A percentile compares a stretch with the other conserved stretches of the same genome.
These are phyloP conservation scores for Gortyna flavago DNA, from an alignment of 2,888 invertebrate species.

Conservation along the genomic window DNA sequence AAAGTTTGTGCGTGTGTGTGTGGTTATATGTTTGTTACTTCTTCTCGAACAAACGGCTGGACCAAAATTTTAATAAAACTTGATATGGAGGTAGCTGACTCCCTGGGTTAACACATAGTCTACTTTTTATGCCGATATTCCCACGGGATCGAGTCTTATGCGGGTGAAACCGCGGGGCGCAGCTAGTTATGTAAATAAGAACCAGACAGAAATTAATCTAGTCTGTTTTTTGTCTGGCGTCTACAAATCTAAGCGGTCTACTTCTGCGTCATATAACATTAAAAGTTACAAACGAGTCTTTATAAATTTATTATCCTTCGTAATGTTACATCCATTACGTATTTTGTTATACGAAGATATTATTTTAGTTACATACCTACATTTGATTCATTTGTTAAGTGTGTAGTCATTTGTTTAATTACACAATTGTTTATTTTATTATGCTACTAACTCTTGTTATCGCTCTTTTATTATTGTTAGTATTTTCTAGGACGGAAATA, in stretches of 20 bases:
- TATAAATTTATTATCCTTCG: slow-evolving; percentile 7
- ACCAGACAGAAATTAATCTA: slow-evolving; percentile 16
- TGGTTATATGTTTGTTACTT: too few species aligned
- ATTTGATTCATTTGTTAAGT: neutral
- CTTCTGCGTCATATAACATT: slow-evolving; percentile 7
- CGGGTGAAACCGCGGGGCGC: too few species aligned
- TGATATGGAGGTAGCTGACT: too few species aligned
- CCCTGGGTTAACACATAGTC: too few species aligned
- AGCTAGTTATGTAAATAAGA: slow-evolving; percentile 18
- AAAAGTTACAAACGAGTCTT: neutral
- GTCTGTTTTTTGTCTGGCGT: neutral
- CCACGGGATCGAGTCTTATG: too few species aligned
- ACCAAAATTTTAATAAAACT: too few species aligned
- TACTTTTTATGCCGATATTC: too few species aligned
- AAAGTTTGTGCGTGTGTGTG: too few species aligned
- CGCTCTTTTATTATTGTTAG: too few species aligned
- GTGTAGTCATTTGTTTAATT: neutral
- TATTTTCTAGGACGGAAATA: too few species aligned
- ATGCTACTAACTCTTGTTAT: too few species aligned
- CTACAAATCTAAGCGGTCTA: neutral
- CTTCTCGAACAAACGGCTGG: too few species aligned
- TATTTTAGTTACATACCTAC: neutral
- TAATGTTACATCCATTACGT: slow-evolving; percentile 5
- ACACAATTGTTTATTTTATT: neutral
- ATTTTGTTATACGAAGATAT: neutral